Base-by-base conservation (phyloP, 1,140 invertebrate species). In the Magallana ariakensis region DNA sequence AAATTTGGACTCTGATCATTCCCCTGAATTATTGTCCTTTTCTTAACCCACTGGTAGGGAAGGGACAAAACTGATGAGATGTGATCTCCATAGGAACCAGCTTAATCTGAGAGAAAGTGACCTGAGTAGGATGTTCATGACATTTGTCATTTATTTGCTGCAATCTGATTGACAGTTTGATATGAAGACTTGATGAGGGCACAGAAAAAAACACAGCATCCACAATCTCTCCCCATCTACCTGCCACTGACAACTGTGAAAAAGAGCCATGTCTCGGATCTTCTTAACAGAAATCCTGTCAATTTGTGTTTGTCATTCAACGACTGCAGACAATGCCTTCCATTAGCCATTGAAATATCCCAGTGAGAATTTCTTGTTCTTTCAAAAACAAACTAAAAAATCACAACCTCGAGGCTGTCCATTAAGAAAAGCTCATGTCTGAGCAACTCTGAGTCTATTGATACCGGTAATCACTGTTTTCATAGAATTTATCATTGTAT, bases 101-200 rank as follows among this genome's bases (percentile, higher is more conserved):
- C 22, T 85, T 85, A 85, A 58, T 85, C 75, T 56, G 16, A 80
- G 66, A 75, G 60, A 88, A 85, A 88, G 85, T 88, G 85, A 88
- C 87, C 87, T 80, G 80, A 82, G 82, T 83, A 88, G 87, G 87
- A 88, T 88, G 87, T 82, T 85, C 83, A 85, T 88, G 87, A 88
- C 87, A 85, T 70, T 81, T 62, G 22, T 80, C 57, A 88, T 88
- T 88, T 88, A 84, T 88, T 82, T 58, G 81, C 58, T 75, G 66
- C 66, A 75, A 75, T 75, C 66, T 26, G 66, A 75, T 75, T 75
- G 66, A 75, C 66, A 75, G 66, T 33, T 75, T 75, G 66, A 75
- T 75, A 75, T 75, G 66, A 75, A 75, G 66, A 75, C 66, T 75
- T 75, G 66, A 75, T 81, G 80, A 88, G 80, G 80, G 85, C 87